These are phyloP conservation scores for Euzetes globulus DNA, from an alignment of 2,888 invertebrate species.

Conservation along the genomic window DNA sequence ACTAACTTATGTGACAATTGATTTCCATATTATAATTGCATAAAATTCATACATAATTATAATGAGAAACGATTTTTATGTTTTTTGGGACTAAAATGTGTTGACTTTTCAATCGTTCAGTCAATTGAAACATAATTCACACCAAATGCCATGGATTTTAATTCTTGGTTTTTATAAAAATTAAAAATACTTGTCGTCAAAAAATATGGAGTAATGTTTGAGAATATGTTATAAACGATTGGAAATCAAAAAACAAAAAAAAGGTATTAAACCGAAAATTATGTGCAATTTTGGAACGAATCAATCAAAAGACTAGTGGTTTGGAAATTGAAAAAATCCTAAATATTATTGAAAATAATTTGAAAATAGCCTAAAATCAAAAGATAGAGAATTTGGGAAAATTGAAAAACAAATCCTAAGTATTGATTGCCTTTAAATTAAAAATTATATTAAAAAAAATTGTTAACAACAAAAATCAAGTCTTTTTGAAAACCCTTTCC, in stretches of 20 bases:
- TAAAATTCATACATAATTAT: background rate
- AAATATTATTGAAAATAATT: background rate
- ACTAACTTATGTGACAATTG: background rate
- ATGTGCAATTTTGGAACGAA: background rate
- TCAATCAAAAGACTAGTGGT: constrained; percentile 7
- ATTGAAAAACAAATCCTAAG: background rate
- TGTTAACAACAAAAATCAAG: background rate
- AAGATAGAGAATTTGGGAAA: background rate
- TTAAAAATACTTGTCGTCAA: background rate
- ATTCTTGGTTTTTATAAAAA: background rate
- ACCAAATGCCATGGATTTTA: background rate
- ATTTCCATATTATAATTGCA: constrained; percentile 16
- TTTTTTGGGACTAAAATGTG: background rate
- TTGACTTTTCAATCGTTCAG: background rate
- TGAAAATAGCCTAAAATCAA: constrained; percentile 15
- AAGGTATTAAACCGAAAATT: background rate
- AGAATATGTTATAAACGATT: background rate
- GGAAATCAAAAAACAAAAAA: background rate
- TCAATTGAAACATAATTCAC: background rate
- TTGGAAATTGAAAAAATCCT: constrained; percentile 16
- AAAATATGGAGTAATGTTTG: background rate
- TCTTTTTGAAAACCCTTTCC: background rate
- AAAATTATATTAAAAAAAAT: background rate
- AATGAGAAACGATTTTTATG: background rate
- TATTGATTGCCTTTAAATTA: background rate